Conservation (phyloP, 2,797 vertebrate genomes). For the Artibeus jamaicensis region DNA sequence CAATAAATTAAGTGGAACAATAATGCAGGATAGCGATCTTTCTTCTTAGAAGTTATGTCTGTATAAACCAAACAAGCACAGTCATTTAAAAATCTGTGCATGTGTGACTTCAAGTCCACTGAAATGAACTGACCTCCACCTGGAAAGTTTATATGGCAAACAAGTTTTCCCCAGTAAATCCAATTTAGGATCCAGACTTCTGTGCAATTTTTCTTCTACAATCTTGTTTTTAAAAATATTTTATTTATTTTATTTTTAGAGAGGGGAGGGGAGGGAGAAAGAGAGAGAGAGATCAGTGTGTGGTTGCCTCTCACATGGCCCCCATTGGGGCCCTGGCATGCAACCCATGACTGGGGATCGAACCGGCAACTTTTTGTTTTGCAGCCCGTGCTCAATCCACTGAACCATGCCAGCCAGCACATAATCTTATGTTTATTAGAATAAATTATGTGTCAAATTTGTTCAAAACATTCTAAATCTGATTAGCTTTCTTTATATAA, state of each 20-base stretch:
- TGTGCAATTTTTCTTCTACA: not conserved
- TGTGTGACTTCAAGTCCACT: not conserved
- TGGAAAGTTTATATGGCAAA: not conserved
- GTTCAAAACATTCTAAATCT: conserved; percentile 37
- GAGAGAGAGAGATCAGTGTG: no score
- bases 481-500: not conserved
- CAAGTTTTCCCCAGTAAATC: not conserved
- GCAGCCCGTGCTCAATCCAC: no score
- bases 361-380: no score
- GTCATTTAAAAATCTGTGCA: not conserved
- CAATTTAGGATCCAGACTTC: not conserved
- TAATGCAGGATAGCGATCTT: not conserved
- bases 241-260: no score
- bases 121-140: not conserved
- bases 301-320: no score
- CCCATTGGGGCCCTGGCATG: no score
- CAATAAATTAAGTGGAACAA: not conserved
- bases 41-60: not conserved
- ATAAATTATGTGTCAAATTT: conserved; percentile 25
- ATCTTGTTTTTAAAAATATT: not conserved
- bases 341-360: no score
- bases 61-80: not conserved
- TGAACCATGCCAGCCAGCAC: no score
- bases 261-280: no score
- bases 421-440: conserved; percentile 2